phyloP scores from a whole-genome alignment of 2,888 invertebrate species.

The Gymnosoma rotundatum region DNA sequence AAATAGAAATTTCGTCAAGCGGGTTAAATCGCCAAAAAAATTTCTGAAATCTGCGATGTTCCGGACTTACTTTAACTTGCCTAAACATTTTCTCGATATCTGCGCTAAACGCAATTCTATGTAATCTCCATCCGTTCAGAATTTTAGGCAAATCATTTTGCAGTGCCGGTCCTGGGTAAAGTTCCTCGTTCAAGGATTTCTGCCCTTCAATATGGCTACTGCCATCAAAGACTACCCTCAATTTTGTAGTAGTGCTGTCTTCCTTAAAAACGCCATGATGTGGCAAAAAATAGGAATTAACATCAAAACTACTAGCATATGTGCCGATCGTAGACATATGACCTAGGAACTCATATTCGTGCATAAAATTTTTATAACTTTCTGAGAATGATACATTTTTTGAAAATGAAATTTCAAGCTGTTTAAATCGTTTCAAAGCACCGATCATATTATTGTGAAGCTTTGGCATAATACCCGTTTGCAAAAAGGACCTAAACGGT shows the following conservation, averaged over 20 bases:
- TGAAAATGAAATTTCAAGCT: slow-evolving; percentile 52
- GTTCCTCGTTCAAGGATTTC: neutral
- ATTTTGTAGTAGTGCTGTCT: too few species aligned
- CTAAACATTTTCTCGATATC: too few species aligned
- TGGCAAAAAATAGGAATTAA: neutral
- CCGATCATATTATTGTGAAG: slow-evolving; percentile 44
- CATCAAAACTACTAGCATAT: slow-evolving; percentile 4
- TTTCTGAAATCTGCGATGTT: too few species aligned
- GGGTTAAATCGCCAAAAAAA: too few species aligned
- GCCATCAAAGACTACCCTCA: too few species aligned
- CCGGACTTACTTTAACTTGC: too few species aligned
- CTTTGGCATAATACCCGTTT: neutral
- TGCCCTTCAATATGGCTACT: too few species aligned
- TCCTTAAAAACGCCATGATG: neutral
- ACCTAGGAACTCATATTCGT: too few species aligned
- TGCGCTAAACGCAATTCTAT: too few species aligned
- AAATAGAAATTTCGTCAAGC: too few species aligned
- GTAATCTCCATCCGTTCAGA: too few species aligned
- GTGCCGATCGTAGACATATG: slow-evolving; percentile 37
- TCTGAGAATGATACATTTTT: slow-evolving; percentile 31
- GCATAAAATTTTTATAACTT: slow-evolving; percentile 43
- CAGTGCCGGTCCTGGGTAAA: slow-evolving; percentile 61
- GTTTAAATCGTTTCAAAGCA: slow-evolving; percentile 47
- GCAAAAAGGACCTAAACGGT: slow-evolving; percentile 11
- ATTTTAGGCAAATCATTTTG: slow-evolving; percentile 36